Percentiles rank a stretch among this genome's conserved stretches.
Conservation (phyloP, 2,797 vertebrate genomes). For the Huso huso region DNA sequence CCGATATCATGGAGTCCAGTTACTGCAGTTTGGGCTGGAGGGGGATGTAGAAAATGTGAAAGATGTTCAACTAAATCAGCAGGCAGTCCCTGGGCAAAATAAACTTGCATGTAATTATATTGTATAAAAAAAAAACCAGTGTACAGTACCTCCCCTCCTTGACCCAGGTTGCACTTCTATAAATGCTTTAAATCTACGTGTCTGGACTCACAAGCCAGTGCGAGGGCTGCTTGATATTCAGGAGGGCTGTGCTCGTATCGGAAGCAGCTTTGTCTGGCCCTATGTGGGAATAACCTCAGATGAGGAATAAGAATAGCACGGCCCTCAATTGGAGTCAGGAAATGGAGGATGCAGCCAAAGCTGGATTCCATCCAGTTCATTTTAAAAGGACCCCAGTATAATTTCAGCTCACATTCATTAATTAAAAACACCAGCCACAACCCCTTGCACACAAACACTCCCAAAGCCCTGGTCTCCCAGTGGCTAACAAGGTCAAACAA, state of each 20-base stretch:
- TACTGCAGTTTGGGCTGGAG: background rate
- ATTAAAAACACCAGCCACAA: background rate
- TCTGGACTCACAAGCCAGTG: constrained; percentile 30
- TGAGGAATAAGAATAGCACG: background rate
- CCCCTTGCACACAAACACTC: background rate
- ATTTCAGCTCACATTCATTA: background rate
- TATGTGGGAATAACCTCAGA: background rate
- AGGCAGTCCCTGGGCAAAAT: too few relatives aligned
- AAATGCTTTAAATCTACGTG: constrained; percentile 35
- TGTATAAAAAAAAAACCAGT: too few relatives aligned
- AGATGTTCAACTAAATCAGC: too few relatives aligned
- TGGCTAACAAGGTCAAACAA: background rate
- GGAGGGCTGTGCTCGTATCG: constrained; percentile 17
- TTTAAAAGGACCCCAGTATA: background rate
- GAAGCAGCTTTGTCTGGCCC: constrained; percentile 31
- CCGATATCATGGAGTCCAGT: too few relatives aligned
- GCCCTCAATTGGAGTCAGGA: constrained; percentile 11
- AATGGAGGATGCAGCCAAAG: constrained; percentile 12
- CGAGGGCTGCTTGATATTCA: constrained; percentile 11
- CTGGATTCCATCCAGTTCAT: constrained; percentile 2
- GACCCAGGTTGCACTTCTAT: constrained; percentile 3
- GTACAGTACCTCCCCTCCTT: background rate
- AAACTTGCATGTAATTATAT: too few relatives aligned
- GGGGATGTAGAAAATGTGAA: background rate
- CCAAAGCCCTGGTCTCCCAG: background rate